Base-by-base conservation (phyloP, 2,797 vertebrate genomes). In the Mus caroli region DNA sequence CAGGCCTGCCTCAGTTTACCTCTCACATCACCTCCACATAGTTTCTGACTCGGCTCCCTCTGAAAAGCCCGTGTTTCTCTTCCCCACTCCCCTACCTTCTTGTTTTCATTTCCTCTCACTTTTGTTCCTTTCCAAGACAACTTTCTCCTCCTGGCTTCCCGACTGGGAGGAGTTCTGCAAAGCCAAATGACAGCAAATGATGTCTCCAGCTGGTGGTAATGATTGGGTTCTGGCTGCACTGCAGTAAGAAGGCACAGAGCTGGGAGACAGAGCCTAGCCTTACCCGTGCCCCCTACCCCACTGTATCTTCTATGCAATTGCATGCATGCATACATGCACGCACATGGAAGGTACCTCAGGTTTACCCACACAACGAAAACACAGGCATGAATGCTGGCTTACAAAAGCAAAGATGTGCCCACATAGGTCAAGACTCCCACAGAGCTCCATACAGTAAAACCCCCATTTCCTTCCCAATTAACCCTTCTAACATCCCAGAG, bases 131-230 rank as follows among this genome's bases (percentile, higher is more conserved):
- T 95, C 40, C 87, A 86, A 62, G 78, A 90, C 84, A 89, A n/a
- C 90, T 91, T 73, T 79, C 54, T 91, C 58, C 96, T 93, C 95
- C 15, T 88, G 96, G 78, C 56, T 37, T 97, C 34, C 19, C 13
- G 52, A 0, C 0, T 92, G 73, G 84, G 40, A 1, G 37, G 6
- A 73, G 92, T 69, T 94, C 94, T 6, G 52, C 3, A 88, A 85
- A 97, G 96, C 96, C 94, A 31, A 93, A 69, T 62, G 97, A 96
- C 86, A 73, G 0, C 78, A 90, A 97, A 28, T 90, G 91, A 54
- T 94, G 31, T 94, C 93, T 96, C 97, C 93, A 92, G 94, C 95
- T 93, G 95, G 91, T 76, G 1, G 86, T 62, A 64, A 95, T 69
- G 78, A 91, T 1, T 19, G 79, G 89, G 58, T 88, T 97, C 88